Evolutionary conservation across 2,888 invertebrate genomes (phyloP), one percentile per base, ranked within the genome.

Genomic region (Ecliptopera silaceata): DNA sequence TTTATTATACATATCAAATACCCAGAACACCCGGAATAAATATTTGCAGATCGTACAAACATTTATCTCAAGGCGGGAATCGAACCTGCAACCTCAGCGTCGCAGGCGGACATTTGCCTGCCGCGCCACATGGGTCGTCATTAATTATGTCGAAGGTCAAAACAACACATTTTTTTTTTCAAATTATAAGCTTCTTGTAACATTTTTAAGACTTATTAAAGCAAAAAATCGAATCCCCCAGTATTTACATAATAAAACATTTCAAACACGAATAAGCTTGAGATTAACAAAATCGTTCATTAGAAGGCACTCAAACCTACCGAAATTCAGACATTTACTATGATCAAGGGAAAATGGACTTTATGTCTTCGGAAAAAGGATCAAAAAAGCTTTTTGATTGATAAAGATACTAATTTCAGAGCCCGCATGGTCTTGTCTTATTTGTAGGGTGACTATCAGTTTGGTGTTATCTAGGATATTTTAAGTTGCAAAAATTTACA

Each of bases 401-500:
- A 53, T 53, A 56, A 65, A 55, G 69, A 71, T 74, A 74, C 72
- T 71, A 74, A 77, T 76, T 73, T 73, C 59, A 53, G 58, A 67
- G 65, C 80, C 82, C 82, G 82, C 81, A 82, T 80, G 71, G 62
- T 69, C 65, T 58, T 45, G 64, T 66, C 57, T 60, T 54, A 61
- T 66, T 68, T 64, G 63, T 62, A 47, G 61, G 66, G 58, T 70
- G 61, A 52, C 69, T 54, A 69, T 63, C 46, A 22, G 50, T 69
- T 57, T n/a, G 12, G 42, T 52, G 49, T 0, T 50, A 26, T 51
- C 38, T 47, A 36, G 42, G 12, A 61, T 32, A 56, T 59, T 44
- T 60, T n/a, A n/a, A n/a, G n/a, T n/a, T n/a, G n/a, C n/a, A 17
- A 38, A 38, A 38, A 5, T 1, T 20, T 20, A 20, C 20, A 20